phyloP scores from a whole-genome alignment of 2,797 vertebrate species.

The Sternarchorhynchus goeldii region DNA sequence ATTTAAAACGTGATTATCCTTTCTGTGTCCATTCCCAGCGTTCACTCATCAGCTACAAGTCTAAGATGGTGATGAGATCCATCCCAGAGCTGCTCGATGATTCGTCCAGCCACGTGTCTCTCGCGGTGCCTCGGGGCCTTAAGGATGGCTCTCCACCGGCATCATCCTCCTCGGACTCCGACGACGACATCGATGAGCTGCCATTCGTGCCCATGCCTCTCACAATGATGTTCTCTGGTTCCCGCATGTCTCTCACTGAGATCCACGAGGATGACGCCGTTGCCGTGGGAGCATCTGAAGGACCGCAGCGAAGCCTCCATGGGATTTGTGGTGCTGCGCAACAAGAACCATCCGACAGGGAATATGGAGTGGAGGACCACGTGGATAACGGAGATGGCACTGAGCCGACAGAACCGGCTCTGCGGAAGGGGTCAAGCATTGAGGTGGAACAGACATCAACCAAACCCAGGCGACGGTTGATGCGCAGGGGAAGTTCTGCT shows the following conservation, averaged over 20 bases:
- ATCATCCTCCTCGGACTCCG: slow-evolving; percentile 93
- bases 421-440: slow-evolving; percentile 80
- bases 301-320: neutral
- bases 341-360: slow-evolving; percentile 15
- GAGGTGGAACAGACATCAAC: slow-evolving; percentile 72
- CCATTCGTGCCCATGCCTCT: slow-evolving; percentile 91
- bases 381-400: slow-evolving; percentile 62
- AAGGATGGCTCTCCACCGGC: slow-evolving; percentile 82
- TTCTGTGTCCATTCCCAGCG: slow-evolving; percentile 70
- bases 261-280: slow-evolving; percentile 86
- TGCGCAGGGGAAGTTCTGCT: slow-evolving; percentile 91
- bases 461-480: slow-evolving; percentile 73
- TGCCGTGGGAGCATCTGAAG: slow-evolving; percentile 25
- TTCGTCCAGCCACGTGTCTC: slow-evolving; percentile 84
- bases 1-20: neutral
- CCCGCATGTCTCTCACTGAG: slow-evolving; percentile 91
- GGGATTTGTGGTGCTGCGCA: neutral
- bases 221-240: slow-evolving; percentile 88
- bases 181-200: slow-evolving; percentile 91
- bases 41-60: slow-evolving; percentile 94
- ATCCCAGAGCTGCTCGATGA: slow-evolving; percentile 92
- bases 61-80: slow-evolving; percentile 92
- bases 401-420: slow-evolving; percentile 59
- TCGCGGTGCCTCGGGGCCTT: slow-evolving; percentile 84
- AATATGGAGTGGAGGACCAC: slow-evolving; percentile 53